Conservation (phyloP, 2,113 vertebrate genomes). For the Serilophus lunatus region DNA sequence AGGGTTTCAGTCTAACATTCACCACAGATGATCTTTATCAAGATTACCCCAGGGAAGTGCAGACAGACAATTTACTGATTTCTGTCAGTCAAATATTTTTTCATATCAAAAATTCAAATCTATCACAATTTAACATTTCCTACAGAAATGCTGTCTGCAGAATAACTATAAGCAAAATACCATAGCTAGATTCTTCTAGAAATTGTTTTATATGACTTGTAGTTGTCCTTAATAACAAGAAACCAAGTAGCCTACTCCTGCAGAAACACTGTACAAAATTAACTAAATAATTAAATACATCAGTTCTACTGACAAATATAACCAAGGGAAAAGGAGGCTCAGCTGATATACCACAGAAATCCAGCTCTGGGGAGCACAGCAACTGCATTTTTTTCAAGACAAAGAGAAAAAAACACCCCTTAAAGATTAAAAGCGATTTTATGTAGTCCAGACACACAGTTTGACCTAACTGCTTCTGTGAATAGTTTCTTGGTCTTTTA, state of each 20-base stretch:
- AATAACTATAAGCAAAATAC: not conserved
- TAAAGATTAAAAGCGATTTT: not conserved
- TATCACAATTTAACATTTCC: not conserved
- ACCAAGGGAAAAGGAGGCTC: not conserved
- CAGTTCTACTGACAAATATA: not conserved
- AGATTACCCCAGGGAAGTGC: not conserved
- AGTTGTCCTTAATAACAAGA: not conserved
- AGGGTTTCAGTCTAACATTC: not conserved
- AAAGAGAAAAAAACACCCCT: not conserved
- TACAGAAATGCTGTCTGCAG: not conserved
- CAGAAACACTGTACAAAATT: not conserved
- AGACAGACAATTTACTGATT: not conserved
- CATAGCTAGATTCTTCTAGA: not conserved
- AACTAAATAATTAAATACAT: not conserved
- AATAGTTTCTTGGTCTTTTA: not conserved
- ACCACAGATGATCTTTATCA: not conserved
- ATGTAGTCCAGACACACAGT: not conserved
- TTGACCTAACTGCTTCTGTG: not conserved
- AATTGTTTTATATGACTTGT: not conserved
- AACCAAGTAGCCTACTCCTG: not conserved
- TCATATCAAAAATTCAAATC: constrained; percentile 12
- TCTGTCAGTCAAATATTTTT: not conserved
- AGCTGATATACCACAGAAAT: not conserved
- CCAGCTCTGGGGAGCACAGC: not conserved
- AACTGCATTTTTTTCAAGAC: not conserved